These are phyloP conservation scores for Hyperoodon ampullatus DNA, from an alignment of 2,113 vertebrate species.

Conservation along the genomic window DNA sequence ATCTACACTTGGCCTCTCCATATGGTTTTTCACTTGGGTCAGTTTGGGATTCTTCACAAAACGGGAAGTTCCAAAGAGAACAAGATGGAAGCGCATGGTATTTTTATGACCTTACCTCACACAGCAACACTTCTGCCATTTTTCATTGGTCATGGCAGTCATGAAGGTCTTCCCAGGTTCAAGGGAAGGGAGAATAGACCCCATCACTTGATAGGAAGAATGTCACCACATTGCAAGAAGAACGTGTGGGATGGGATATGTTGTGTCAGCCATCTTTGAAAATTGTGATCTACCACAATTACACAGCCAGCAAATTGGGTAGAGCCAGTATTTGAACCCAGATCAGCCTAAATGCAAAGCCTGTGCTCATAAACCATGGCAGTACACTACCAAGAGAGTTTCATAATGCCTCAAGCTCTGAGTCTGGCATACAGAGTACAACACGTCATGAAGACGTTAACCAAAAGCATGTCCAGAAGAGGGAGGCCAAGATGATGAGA, in stretches of 20 bases:
- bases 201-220: background rate
- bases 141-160: background rate
- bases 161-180: background rate
- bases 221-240: background rate
- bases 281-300: background rate
- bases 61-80: background rate
- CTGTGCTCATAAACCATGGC: background rate
- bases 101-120: background rate
- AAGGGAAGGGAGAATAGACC: background rate
- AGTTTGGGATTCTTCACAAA: background rate
- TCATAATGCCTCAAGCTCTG: background rate
- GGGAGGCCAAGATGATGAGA: background rate
- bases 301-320: background rate
- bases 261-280: background rate
- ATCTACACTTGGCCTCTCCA: background rate
- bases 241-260: accelerated
- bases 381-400: background rate
- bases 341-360: background rate
- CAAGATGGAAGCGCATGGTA: background rate
- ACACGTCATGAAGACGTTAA: background rate
- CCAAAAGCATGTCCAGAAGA: background rate
- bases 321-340: background rate
- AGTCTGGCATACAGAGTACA: background rate
- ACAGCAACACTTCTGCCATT: background rate
- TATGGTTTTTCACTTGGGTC: background rate